A percentile compares a stretch with the other conserved stretches of the same genome.
Conservation (phyloP, 64 coral and sea anemone genomes). For the Anthopleura sola region DNA sequence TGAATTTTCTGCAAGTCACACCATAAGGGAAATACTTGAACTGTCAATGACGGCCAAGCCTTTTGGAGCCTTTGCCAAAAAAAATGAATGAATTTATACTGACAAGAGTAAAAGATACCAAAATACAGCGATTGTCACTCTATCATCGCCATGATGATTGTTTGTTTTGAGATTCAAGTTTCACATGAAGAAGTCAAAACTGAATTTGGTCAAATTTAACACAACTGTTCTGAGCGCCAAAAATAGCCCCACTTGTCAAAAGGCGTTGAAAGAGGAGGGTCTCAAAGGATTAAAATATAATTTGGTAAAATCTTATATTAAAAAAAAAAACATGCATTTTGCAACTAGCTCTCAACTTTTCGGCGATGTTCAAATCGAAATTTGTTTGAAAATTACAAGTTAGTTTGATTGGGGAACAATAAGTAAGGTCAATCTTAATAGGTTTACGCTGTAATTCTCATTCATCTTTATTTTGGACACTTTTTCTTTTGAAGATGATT, state of each 20-base stretch:
- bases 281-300: neutral
- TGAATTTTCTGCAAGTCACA: neutral
- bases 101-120: neutral
- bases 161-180: neutral
- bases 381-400: too few species aligned
- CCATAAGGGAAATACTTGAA: neutral
- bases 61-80: neutral
- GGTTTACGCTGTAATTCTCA: neutral
- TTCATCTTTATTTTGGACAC: neutral
- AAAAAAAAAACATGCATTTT: too few species aligned
- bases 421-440: neutral
- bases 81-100: neutral
- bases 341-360: too few species aligned
- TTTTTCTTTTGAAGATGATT: slow-evolving; percentile 1
- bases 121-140: neutral
- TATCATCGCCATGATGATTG: neutral
- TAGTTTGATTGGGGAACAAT: too few species aligned
- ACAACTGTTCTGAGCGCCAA: neutral
- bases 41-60: neutral
- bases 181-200: neutral
- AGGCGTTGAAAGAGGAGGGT: neutral
- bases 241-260: neutral
- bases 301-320: too few species aligned
- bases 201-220: neutral
- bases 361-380: too few species aligned